phyloP scores from a whole-genome alignment of 2,113 vertebrate species.

The Beaufortia kweichowensis region DNA sequence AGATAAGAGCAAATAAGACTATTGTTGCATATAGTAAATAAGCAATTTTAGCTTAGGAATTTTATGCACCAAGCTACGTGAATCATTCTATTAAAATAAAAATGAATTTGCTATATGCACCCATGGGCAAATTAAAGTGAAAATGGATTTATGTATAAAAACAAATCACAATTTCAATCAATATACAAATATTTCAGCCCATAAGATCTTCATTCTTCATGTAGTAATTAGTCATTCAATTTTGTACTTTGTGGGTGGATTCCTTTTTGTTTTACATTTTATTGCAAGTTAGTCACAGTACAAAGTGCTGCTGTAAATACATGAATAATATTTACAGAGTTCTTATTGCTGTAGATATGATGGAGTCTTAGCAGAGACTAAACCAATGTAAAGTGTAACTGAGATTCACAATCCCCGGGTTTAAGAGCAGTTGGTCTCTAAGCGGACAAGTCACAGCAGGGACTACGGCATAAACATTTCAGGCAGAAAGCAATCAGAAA shows the following conservation, averaged over 20 bases:
- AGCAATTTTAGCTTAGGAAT: not conserved
- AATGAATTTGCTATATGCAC: not conserved
- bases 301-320: too few relatives aligned
- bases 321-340: not conserved
- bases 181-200: too few relatives aligned
- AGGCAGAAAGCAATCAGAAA: conserved; percentile 6
- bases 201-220: too few relatives aligned
- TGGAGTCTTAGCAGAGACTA: not conserved
- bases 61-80: not conserved
- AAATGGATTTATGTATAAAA: not conserved
- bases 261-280: too few relatives aligned
- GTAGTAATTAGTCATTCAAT: too few relatives aligned
- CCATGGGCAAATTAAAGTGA: not conserved
- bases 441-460: conserved; percentile 1
- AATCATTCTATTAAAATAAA: not conserved
- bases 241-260: too few relatives aligned
- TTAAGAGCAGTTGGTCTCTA: conserved; percentile 2
- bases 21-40: not conserved
- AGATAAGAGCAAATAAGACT: not conserved
- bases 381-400: conserved; percentile 13
- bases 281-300: too few relatives aligned
- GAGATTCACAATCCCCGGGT: conserved; percentile 1
- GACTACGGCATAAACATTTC: conserved; percentile 6
- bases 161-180: not conserved
- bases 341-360: not conserved